Conservation (phyloP, 1,140 invertebrate genomes). For the Polyergus mexicanus region DNA sequence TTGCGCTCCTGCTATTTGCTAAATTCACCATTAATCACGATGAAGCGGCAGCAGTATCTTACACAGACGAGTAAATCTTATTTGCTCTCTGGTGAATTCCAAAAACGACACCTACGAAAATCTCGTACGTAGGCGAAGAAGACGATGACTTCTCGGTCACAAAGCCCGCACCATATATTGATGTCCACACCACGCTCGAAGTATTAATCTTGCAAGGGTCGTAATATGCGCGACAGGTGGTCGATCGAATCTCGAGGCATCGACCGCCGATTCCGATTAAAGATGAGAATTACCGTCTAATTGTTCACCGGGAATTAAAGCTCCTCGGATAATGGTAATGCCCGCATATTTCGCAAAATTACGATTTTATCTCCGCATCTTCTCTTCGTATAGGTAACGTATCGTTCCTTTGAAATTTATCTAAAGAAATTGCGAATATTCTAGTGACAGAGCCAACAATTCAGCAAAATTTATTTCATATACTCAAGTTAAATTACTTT, state of each 20-base stretch:
- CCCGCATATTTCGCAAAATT: not conserved
- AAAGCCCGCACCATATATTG: not conserved
- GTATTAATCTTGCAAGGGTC: conserved; percentile 59
- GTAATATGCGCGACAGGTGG: conserved; percentile 70
- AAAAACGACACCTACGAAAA: conserved; percentile 35
- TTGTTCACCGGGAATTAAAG: conserved; percentile 1
- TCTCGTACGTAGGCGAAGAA: not conserved
- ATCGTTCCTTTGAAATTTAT: conserved; percentile 1
- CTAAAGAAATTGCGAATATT: not conserved
- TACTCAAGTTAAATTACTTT: conserved; percentile 18
- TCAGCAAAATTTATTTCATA: conserved; percentile 18
- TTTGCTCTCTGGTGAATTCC: conserved; percentile 2
- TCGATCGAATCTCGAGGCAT: conserved; percentile 38
- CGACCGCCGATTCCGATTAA: conserved; percentile 29
- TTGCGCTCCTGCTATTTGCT: not conserved
- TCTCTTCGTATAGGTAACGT: no score
- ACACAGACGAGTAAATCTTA: not conserved
- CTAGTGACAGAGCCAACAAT: not conserved
- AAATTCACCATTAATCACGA: not conserved
- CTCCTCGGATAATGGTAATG: not conserved
- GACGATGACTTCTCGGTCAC: conserved; percentile 6
- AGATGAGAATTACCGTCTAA: conserved; percentile 8
- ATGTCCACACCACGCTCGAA: not conserved
- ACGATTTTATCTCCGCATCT: not conserved
- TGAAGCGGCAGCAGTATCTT: not conserved